Evolutionary conservation across 2,113 vertebrate genomes (phyloP).

Genomic region (Barnardius zonarius): DNA sequence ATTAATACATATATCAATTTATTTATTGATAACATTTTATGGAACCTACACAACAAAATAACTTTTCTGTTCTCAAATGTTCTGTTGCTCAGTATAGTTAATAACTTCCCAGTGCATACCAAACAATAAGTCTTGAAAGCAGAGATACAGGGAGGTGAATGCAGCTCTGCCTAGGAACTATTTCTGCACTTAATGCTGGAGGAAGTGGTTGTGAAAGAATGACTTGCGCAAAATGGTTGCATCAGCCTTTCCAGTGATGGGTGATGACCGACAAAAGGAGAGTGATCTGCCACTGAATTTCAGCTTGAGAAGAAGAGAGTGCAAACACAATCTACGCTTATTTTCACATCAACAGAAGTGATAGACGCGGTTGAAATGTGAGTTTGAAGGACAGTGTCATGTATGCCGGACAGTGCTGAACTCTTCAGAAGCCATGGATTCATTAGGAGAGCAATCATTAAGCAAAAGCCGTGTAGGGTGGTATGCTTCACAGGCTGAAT

Average conservation of each 20-base stretch:
- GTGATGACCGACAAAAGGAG: background rate
- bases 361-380: background rate
- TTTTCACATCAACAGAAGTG: background rate
- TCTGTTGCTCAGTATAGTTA: background rate
- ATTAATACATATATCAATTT: background rate
- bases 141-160: background rate
- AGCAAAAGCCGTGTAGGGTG: background rate
- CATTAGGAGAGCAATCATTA: background rate
- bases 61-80: background rate
- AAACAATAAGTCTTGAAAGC: fast-evolving
- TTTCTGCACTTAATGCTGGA: background rate
- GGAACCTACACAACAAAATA: background rate
- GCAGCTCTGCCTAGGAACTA: background rate
- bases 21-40: background rate
- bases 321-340: background rate
- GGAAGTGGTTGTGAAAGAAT: constrained; percentile 45
- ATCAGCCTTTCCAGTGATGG: background rate
- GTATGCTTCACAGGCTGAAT: background rate
- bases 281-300: background rate
- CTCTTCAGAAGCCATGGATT: background rate
- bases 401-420: fast-evolving
- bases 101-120: background rate
- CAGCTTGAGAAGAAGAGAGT: background rate
- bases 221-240: background rate
- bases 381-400: background rate